Conservation (phyloP, 92 coral and sea anemone genomes). For the Diadumene lineata region DNA sequence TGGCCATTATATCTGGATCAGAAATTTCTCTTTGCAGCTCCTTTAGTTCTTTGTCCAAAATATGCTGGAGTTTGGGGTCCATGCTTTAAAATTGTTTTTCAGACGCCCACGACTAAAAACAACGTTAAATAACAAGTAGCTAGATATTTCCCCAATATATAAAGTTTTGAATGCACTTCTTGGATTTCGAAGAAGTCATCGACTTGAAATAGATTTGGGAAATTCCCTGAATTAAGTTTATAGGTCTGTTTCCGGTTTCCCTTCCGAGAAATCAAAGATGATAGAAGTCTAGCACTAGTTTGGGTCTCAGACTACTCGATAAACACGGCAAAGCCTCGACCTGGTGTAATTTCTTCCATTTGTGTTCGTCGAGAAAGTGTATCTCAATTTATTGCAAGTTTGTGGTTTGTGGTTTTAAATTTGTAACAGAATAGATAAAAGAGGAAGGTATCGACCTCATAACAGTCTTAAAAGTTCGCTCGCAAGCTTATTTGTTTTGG, state of each 20-base stretch:
- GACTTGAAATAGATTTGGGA: neutral
- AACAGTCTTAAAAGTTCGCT: neutral
- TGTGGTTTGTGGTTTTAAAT: conserved; percentile 6
- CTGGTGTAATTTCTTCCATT: neutral
- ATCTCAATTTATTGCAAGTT: neutral
- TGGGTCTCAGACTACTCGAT: neutral
- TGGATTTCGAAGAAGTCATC: neutral
- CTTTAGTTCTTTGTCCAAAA: neutral
- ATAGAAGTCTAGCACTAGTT: conserved; percentile 2
- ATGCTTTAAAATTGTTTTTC: conserved; percentile 1
- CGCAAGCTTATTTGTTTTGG: neutral
- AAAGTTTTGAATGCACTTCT: no score
- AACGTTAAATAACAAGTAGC: neutral
- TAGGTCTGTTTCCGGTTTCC: conserved; percentile 2
- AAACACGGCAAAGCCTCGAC: conserved; percentile 10
- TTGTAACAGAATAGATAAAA: neutral
- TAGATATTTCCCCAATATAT: neutral
- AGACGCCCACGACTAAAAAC: neutral
- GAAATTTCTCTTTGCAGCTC: neutral
- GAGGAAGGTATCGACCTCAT: neutral
- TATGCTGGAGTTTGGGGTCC: neutral
- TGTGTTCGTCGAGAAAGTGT: neutral
- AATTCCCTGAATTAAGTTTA: neutral
- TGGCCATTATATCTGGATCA: neutral
- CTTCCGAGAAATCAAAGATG: neutral